phyloP scores from a whole-genome alignment of 2,113 vertebrate species.

The Catharus bicknelli region DNA sequence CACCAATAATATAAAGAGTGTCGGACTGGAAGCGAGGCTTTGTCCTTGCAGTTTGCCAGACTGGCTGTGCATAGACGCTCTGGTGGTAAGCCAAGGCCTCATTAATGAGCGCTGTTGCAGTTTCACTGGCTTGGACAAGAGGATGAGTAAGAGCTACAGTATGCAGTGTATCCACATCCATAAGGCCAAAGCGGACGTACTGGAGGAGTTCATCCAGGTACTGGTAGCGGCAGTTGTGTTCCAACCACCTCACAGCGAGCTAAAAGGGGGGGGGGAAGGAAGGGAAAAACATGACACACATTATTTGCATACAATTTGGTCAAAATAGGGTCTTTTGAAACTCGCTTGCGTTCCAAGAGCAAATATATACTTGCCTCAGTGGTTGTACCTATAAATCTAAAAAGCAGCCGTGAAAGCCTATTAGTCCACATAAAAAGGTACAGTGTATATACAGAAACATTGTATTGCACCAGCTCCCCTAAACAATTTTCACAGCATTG shows the following conservation, averaged over 20 bases:
- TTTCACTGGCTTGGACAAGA: slow-evolving; percentile 86
- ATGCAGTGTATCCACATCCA: slow-evolving; percentile 89
- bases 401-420: not conserved
- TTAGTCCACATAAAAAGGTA: not conserved
- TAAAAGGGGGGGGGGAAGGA: slow-evolving; percentile 60
- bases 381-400: not conserved
- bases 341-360: not conserved
- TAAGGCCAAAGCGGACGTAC: slow-evolving; percentile 91
- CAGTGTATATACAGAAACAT: not conserved
- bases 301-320: not conserved
- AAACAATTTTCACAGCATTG: not conserved
- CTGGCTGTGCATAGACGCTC: slow-evolving; percentile 88
- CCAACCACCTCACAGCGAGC: slow-evolving; percentile 93
- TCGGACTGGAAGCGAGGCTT: slow-evolving; percentile 91
- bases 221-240: slow-evolving; percentile 90
- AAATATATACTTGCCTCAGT: not conserved
- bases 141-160: slow-evolving; percentile 84
- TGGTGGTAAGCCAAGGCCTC: slow-evolving; percentile 94
- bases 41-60: slow-evolving; percentile 89
- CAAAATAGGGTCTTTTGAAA: not conserved
- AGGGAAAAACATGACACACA: not conserved
- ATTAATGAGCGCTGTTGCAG: slow-evolving; percentile 83
- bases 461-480: not conserved
- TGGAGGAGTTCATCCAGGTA: slow-evolving; percentile 92
- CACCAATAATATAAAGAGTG: slow-evolving; percentile 91